Percentiles rank a stretch among this genome's conserved stretches.
Evolutionary conservation across 2,797 vertebrate species (phyloP).

Genomic region (Bufotes viridis): DNA sequence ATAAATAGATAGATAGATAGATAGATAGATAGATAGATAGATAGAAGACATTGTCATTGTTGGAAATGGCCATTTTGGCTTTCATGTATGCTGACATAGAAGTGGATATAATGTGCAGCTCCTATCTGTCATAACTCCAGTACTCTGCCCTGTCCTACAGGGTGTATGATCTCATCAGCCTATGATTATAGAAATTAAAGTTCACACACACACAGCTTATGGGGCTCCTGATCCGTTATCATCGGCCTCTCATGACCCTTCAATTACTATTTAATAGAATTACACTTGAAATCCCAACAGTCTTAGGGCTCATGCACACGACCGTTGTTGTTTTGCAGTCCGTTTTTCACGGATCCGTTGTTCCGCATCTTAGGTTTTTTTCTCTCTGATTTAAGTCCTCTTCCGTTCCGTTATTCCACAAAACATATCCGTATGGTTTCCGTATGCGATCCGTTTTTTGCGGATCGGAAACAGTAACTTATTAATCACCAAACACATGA

Average conservation of each 20-base stretch:
- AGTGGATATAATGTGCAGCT: conserved; percentile 79
- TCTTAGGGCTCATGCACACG: too few relatives aligned
- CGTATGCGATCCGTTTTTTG: too few relatives aligned
- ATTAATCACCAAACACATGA: too few relatives aligned
- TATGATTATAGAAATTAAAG: conserved; percentile 79
- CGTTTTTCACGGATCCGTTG: too few relatives aligned
- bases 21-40: conserved; percentile 8
- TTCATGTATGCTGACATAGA: conserved; percentile 75
- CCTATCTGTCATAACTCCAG: conserved; percentile 68
- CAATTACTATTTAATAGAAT: conserved; percentile 85
- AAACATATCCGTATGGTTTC: too few relatives aligned
- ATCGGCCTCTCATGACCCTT: conserved; percentile 78
- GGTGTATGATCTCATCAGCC: conserved; percentile 81
- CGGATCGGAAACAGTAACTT: too few relatives aligned
- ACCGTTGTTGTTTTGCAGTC: too few relatives aligned
- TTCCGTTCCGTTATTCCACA: too few relatives aligned
- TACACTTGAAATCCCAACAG: conserved; percentile 79
- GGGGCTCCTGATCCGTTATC: conserved; percentile 81
- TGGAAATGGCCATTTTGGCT: conserved; percentile 63
- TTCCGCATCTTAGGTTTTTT: too few relatives aligned
- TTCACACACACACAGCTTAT: conserved; percentile 78
- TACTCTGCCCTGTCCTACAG: conserved; percentile 73
- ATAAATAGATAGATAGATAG: conserved; percentile 24
- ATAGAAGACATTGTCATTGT: conserved; percentile 57
- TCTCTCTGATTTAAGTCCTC: too few relatives aligned